Evolutionary conservation across 2,797 vertebrate genomes (phyloP), one percentile per base, ranked within the genome.

Genomic region (Sebastes flavidus): DNA sequence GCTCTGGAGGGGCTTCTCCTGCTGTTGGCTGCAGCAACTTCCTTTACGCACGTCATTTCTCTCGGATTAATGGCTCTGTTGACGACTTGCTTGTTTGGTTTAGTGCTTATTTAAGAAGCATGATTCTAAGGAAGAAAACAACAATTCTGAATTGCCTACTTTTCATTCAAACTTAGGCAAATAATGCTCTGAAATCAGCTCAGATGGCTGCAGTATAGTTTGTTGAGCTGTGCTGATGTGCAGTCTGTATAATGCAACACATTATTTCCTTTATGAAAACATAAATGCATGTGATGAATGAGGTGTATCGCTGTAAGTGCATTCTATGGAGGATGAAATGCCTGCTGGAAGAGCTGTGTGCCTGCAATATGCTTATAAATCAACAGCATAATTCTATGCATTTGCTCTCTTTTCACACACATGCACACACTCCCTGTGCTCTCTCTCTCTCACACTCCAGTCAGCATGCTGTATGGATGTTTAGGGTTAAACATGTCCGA

Each of bases 21-120:
- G 75, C 30, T 62, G 29, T 54, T 74, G 74, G 63, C 77, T 78
- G 75, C 66, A 84, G 83, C 80, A 91, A 91, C 90, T 90, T 90
- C 62, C 25, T 85, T 86, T 86, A 89, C 84, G 82, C 87, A 77
- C 77, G 27, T 75, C 65, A 75, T 80, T 58, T 75, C 75, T 69
- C 52, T 58, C 11, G 49, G 12, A 25, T 67, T 12, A 16, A 27
- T 25, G 7, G 60, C 73, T 78, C 30, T 66, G 52, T 61, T 69
- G 24, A 18, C 6, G 25, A 34, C 24, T 59, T 42, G 42, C 24
- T 42, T 20, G 6, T 38, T 74, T 75, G 42, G 34, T 49, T 18
- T 6, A 18, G 18, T 32, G 52, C 10, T 38, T 34, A 32, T 65
- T 63, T 27, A 20, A 61, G 24, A 30, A 52, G 18, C 14, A 8